Evolutionary conservation across 1,140 invertebrate genomes (phyloP).

Genomic region (Sitobion miscanthi): DNA sequence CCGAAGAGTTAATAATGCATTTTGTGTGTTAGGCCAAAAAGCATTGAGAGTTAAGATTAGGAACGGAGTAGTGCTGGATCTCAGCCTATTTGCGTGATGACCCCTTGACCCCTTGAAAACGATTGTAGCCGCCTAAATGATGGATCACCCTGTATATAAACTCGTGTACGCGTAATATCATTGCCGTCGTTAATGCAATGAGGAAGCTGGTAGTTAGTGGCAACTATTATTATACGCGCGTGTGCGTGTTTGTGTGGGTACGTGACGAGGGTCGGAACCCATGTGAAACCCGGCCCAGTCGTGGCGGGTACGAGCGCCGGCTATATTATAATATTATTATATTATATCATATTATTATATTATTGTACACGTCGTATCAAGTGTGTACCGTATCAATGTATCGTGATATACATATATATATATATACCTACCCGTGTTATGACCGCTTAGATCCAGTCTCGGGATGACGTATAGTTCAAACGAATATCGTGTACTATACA

Average conservation of each 20-base stretch:
- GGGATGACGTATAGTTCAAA: too few relatives aligned
- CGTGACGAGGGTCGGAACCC: conserved; percentile 19
- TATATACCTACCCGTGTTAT: neutral
- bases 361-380: neutral
- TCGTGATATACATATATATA: neutral
- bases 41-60: neutral
- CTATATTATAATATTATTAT: neutral
- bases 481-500: too few relatives aligned
- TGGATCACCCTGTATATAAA: neutral
- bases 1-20: neutral
- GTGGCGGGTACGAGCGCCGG: neutral
- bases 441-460: too few relatives aligned
- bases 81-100: neutral
- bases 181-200: conserved; percentile 24
- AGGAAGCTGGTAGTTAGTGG: conserved; percentile 16
- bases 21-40: too few relatives aligned
- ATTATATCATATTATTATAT: neutral
- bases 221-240: neutral
- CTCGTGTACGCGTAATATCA: neutral
- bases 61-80: neutral
- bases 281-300: conserved; percentile 35
- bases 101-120: neutral
- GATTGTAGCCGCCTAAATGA: neutral
- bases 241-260: neutral
- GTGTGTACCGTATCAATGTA: neutral